Percentiles rank a stretch among this genome's conserved stretches.
Evolutionary conservation across 2,888 invertebrate genomes (phyloP).

Genomic region (Ennomos fuscantarius): DNA sequence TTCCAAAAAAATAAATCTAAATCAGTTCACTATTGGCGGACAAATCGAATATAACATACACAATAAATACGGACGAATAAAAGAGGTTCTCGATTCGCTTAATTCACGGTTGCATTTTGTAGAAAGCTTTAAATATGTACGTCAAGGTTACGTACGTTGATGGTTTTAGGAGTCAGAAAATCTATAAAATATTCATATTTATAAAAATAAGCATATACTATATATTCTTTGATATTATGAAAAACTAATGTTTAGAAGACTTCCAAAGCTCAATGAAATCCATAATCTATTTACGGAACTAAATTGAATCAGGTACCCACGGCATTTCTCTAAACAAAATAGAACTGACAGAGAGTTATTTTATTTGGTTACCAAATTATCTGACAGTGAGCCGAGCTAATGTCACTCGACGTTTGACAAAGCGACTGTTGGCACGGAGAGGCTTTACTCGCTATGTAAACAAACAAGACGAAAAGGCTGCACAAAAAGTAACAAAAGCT

Average conservation of each 20-base stretch:
- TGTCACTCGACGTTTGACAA: constrained; percentile 80
- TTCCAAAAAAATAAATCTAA: no score
- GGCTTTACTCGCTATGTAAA: constrained; percentile 78
- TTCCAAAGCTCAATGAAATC: constrained; percentile 4
- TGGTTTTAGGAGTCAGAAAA: not conserved
- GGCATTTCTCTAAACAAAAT: constrained; percentile 53
- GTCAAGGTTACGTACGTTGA: no score
- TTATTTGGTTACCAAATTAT: constrained; percentile 78
- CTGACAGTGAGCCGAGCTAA: constrained; percentile 77
- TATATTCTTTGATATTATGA: no score
- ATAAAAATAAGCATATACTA: no score
- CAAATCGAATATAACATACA: no score
- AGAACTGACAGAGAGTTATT: constrained; percentile 59
- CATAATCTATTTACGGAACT: constrained; percentile 1
- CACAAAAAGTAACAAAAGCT: constrained; percentile 69
- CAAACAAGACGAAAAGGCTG: constrained; percentile 71
- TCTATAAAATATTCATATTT: not conserved
- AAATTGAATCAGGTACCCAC: constrained; percentile 38
- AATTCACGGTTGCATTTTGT: no score
- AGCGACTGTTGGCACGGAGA: constrained; percentile 82
- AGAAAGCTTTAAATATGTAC: no score
- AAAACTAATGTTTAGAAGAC: no score
- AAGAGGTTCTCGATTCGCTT: no score
- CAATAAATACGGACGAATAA: no score
- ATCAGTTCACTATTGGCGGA: no score